Base-by-base conservation (phyloP, 2,888 invertebrate species). In the Machimus atricapillus region DNA sequence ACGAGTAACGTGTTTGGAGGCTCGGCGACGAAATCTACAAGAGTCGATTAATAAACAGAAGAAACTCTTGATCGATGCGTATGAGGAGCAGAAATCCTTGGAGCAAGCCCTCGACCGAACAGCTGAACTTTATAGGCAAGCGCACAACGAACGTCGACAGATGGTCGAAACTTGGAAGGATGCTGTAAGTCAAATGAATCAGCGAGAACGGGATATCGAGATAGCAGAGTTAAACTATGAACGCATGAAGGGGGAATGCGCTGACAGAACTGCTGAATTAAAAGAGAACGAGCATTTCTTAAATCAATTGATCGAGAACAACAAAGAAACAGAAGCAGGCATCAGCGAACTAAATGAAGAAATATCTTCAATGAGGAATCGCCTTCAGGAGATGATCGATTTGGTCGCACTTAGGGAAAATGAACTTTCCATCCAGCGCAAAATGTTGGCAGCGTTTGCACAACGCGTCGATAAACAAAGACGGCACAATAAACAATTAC, bases 101-200 rank as follows among this genome's bases (percentile, higher is more conserved):
- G 95, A 95, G 89, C 93, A 94, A 88, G 92, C 93, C 86, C 90
- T 94, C n/a, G 93, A 94, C 88, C 92, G 93, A 86, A 94, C 94
- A 0, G 93, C 93, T 0, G 92, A 92, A 87, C 90, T 94, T 6
- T 94, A 94, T 89, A 90, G 92, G 4, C 90, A 95, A 89, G 94
- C 95, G 9, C 94, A 96, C 91, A 93, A 94, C 77, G 95, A 96
- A 90, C 93, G 96, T 16, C 94, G 94, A 46, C 93, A 95, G 88
- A 94, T 96, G 93, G 95, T 96, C 90, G 91, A 92, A 1, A 96
- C 96, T 90, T 97, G 96, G 96, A 94, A 95, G 78, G 93, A 94
- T 73, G 95, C 96, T 1, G 95, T 96, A 0, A 94, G 94, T 87
- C 95, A 96, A 90, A 92, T 96, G 89, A 94, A 95, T 31, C 95